A percentile compares a stretch with the other conserved stretches of the same genome.
Evolutionary conservation across 2,113 vertebrate species (phyloP).

Genomic region (Marcusenius ussheri): DNA sequence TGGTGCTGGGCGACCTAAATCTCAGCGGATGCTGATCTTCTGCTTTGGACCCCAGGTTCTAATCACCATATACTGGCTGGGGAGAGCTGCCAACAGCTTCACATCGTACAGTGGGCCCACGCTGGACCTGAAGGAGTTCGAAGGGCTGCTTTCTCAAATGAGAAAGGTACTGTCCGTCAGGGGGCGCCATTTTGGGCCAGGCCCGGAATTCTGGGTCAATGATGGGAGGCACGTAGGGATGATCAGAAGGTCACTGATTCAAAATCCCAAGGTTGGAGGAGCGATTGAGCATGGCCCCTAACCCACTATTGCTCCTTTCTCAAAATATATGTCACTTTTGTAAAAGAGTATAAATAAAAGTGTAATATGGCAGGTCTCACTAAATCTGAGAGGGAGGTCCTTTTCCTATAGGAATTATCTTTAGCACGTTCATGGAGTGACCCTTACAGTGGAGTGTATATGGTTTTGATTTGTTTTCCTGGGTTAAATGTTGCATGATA

Average conservation of each 20-base stretch:
- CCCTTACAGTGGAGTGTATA: background rate
- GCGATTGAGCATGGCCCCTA: background rate
- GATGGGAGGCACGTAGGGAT: background rate
- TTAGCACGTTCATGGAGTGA: background rate
- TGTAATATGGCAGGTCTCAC: background rate
- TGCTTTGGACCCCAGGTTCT: slow-evolving; percentile 67
- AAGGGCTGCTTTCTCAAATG: slow-evolving; percentile 89
- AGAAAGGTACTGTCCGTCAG: slow-evolving; percentile 71
- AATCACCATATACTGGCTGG: slow-evolving; percentile 96
- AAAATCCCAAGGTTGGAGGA: background rate
- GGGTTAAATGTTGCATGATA: background rate
- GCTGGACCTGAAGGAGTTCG: slow-evolving; percentile 88
- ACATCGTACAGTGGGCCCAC: slow-evolving; percentile 80
- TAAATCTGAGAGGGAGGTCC: background rate
- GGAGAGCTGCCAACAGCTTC: slow-evolving; percentile 83
- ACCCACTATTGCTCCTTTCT: background rate
- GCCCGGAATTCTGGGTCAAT: background rate
- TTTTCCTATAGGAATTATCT: background rate
- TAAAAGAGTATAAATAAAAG: background rate
- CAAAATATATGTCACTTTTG: background rate
- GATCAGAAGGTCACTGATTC: background rate
- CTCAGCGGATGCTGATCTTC: background rate
- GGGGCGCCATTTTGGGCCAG: background rate
- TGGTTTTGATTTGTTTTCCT: background rate
- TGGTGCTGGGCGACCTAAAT: background rate